Evolutionary conservation across 2,113 vertebrate genomes (phyloP), one percentile per base, ranked within the genome.

Genomic region (Perca flavescens): DNA sequence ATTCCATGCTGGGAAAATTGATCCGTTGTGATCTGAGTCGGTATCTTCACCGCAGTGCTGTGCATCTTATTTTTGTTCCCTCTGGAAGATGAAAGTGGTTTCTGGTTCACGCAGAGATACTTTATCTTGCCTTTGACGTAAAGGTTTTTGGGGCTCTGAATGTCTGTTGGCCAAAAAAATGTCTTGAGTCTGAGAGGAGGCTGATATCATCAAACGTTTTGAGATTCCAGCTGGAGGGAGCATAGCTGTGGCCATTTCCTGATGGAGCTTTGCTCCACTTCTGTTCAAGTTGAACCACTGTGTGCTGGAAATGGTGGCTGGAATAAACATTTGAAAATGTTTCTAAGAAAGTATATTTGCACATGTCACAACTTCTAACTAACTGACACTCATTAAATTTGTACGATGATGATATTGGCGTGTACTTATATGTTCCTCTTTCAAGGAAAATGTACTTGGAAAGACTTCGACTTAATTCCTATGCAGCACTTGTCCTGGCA

Each of bases 61-160:
- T 69, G 70, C 79, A 70, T 79, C 52, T 49, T 57, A 60, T 72
- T 84, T 65, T 15, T 22, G 50, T 72, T 22, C 19, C 31, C 3
- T 82, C 61, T 58, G 31, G 19, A 13, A 74, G 84, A 81, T 71
- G 77, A 84, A 83, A 81, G 74, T 40, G 1, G 54, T 68, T 74
- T 77, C 49, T 31, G 34, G 63, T 62, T 77, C 50, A 28, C 46
- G 52, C 34, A 28, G 54, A 36, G 72, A 53, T 57, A 56, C 57
- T 79, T 70, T 74, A 74, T 86, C 73, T 83, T 19, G 28, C n/a
- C 67, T 80, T 73, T 77, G 69, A 74, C 70, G 28, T 58, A 31
- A 77, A 77, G 53, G 64, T 81, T 81, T 21, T 43, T 43, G 40
- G 19, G 40, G 3, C 31, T 82, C 16, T 68, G 71, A 68, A 66